Evolutionary conservation across 2,797 vertebrate genomes (phyloP), one percentile per base, ranked within the genome.

Genomic region (Clarias laeviceps): DNA sequence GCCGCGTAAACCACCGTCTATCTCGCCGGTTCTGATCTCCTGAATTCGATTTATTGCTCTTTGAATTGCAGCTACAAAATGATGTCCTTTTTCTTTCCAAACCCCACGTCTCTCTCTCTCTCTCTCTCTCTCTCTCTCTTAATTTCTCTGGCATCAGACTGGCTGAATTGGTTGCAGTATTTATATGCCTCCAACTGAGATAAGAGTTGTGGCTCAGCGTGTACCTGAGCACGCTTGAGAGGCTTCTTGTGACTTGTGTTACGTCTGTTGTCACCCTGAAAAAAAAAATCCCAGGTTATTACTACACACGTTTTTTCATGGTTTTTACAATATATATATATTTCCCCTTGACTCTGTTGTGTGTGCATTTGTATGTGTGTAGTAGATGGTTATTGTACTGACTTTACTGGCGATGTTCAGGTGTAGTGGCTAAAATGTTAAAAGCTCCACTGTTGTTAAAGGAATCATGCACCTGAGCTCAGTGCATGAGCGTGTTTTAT

Each of bases 41-140:
- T 96, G 96, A 95, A 97, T 98, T 98, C 96, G 96, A 97, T 97
- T 97, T 96, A 96, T 96, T 92, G 77, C 96, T 96, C 97, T 97
- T 97, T 96, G 94, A 95, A 94, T 93, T 80, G 92, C 92, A 94
- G 94, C 94, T 78, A 89, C 92, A 94, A 93, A 93, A 95, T 95
- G 83, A 95, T 95, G 88, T 89, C 80, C 82, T 79, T 78, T 85
- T 86, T 81, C 80, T 81, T 56, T 14, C 45, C 70, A 50, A 29
- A 87, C 22, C 61, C 69, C 78, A 66, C 45, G 45, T 81, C 32
- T 73, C 90, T 93, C 92, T 69, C 80, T 82, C 82, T 29, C 66
- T 80, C 66, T 70, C 90, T 94, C 92, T 93, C 90, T 93, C 91
- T 88, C 79, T 62, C n/a, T 57, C 27, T 50, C 50, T 32, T 94